phyloP scores from a whole-genome alignment of 2,888 invertebrate genomes.

The Didymodactylos carnosus region DNA sequence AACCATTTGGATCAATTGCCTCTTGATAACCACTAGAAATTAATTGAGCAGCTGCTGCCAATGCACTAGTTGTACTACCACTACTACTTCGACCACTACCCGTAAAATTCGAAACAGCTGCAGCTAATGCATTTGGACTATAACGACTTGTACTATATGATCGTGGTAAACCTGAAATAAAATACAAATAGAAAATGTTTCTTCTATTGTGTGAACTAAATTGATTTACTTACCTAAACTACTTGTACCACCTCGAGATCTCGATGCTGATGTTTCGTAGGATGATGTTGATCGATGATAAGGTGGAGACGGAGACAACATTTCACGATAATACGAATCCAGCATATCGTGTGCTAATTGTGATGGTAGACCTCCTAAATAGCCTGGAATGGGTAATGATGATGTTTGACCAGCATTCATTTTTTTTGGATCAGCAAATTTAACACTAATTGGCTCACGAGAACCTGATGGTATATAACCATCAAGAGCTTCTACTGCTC shows the following conservation, averaged over 20 bases:
- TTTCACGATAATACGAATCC: too few relatives aligned
- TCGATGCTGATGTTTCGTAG: background rate
- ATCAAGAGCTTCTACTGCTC: conserved; percentile 7
- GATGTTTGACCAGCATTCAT: background rate
- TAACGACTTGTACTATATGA: background rate
- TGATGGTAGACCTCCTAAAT: background rate
- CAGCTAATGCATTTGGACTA: background rate
- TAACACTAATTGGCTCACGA: conserved; percentile 5
- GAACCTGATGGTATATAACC: background rate
- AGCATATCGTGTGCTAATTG: too few relatives aligned
- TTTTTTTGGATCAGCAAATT: conserved; percentile 10
- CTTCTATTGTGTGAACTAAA: too few relatives aligned
- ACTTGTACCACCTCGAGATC: too few relatives aligned
- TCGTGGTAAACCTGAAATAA: background rate
- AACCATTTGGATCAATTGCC: background rate
- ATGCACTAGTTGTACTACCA: background rate
- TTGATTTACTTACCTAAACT: too few relatives aligned
- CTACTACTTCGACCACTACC: background rate
- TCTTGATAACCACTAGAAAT: background rate
- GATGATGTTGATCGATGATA: too few relatives aligned
- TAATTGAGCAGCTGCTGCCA: background rate
- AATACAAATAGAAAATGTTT: too few relatives aligned
- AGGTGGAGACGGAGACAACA: too few relatives aligned
- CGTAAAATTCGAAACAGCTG: background rate
- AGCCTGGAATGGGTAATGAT: background rate